These are phyloP conservation scores for Colletes gigas DNA, from an alignment of 1,140 invertebrate species.

Conservation along the genomic window DNA sequence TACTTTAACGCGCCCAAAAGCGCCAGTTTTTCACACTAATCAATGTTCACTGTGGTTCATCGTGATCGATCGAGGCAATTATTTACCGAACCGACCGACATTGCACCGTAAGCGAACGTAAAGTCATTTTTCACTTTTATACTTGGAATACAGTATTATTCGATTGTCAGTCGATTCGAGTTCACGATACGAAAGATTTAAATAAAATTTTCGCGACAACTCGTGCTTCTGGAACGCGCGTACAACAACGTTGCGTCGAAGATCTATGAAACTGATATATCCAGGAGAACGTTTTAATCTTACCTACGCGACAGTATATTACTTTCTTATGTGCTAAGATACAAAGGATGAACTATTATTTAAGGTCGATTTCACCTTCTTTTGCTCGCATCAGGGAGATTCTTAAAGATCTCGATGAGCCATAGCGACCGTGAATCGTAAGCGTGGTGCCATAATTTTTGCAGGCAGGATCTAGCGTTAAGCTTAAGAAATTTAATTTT, in stretches of 20 bases:
- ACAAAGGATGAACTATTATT: neutral
- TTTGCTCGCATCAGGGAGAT: neutral
- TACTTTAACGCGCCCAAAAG: neutral
- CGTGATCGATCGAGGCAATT: conserved; percentile 21
- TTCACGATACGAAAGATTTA: neutral
- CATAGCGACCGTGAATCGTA: conserved; percentile 4
- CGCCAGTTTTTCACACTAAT: neutral
- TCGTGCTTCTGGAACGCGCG: neutral
- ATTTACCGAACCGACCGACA: conserved; percentile 9
- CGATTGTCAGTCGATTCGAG: conserved; percentile 19
- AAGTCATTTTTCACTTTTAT: conserved; percentile 65
- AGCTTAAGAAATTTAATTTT: conserved; percentile 68
- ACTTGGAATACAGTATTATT: conserved; percentile 46
- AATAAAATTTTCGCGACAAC: neutral
- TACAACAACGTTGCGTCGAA: neutral
- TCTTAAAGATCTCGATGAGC: conserved; percentile 29
- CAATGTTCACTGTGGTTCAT: conserved; percentile 31
- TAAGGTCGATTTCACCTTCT: neutral
- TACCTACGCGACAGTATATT: neutral
- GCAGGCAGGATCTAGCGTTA: conserved; percentile 69
- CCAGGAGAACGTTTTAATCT: too few relatives aligned
- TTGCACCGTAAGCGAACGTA: neutral
- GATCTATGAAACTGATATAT: too few relatives aligned
- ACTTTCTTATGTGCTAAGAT: neutral
- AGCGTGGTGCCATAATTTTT: conserved; percentile 55